phyloP scores from a whole-genome alignment of 2,888 invertebrate genomes.

The Conops quadrifasciatus region DNA sequence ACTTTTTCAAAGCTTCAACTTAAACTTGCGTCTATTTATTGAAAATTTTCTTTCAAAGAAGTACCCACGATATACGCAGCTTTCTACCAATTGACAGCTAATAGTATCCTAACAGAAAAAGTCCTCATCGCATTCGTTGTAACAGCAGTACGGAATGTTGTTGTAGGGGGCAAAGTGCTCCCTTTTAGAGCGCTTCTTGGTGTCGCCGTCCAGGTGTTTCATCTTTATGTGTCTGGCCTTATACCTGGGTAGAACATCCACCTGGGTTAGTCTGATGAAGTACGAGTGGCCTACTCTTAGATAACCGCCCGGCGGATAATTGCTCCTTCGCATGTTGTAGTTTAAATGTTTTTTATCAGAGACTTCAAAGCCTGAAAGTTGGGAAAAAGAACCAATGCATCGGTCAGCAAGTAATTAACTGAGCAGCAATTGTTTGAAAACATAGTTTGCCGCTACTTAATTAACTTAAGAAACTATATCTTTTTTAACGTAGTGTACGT shows the following conservation, averaged over 20 bases:
- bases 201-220: slow-evolving; percentile 49
- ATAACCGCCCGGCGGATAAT: slow-evolving; percentile 59
- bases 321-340: slow-evolving; percentile 53
- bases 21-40: too few species aligned
- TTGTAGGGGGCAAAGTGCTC: slow-evolving; percentile 50
- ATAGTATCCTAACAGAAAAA: slow-evolving; percentile 55
- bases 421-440: slow-evolving; percentile 1
- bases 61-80: background rate
- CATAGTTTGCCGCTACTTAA: slow-evolving; percentile 15
- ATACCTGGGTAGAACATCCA: slow-evolving; percentile 57
- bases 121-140: slow-evolving; percentile 57
- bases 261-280: slow-evolving; percentile 52
- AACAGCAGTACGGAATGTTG: slow-evolving; percentile 59
- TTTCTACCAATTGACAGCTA: background rate
- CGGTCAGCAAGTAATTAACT: too few species aligned
- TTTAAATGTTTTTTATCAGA: slow-evolving; percentile 51
- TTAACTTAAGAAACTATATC: background rate
- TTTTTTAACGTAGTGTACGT: too few species aligned
- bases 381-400: too few species aligned
- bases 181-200: slow-evolving; percentile 55
- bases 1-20: too few species aligned
- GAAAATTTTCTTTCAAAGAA: background rate
- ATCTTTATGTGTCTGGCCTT: slow-evolving; percentile 52
- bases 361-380: slow-evolving; percentile 52
- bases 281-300: slow-evolving; percentile 57